Percentiles rank a stretch among this genome's conserved stretches.
phyloP scores from a whole-genome alignment of 1,140 invertebrate genomes.

The Tetragnatha versicolor region DNA sequence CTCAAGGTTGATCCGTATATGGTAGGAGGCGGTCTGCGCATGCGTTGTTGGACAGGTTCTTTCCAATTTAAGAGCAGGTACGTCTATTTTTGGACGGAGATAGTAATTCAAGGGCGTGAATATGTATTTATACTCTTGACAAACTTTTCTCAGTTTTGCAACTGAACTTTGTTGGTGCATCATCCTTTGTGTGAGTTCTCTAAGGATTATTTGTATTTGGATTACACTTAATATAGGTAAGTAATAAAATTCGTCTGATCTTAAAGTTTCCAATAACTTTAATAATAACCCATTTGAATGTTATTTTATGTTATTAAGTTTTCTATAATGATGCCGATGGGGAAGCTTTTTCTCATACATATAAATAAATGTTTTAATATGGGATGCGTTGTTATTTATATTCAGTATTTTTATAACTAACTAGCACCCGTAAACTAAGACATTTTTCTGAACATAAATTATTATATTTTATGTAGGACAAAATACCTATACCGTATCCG shows the following conservation, averaged over 20 bases:
- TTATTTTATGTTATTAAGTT: no score
- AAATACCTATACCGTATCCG: no score
- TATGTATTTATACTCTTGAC: background rate
- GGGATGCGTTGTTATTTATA: no score
- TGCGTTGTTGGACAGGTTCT: background rate
- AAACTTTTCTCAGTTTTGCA: background rate
- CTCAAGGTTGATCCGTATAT: conserved; percentile 8
- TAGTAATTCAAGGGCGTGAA: background rate
- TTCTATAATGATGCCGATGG: no score
- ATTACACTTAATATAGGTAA: background rate
- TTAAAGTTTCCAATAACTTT: no score
- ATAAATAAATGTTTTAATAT: no score
- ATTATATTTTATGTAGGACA: no score
- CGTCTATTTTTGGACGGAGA: background rate
- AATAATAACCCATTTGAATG: no score
- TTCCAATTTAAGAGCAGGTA: background rate
- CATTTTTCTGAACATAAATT: no score
- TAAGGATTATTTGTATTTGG: background rate
- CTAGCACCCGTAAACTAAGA: no score
- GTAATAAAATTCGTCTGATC: background rate
- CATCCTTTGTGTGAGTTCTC: background rate
- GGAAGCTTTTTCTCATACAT: no score
- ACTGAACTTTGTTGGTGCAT: background rate
- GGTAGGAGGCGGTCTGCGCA: background rate
- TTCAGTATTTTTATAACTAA: no score